Evolutionary conservation across 92 coral and sea anemone genomes (phyloP), one percentile per base, ranked within the genome.

Genomic region (Porites lobata): DNA sequence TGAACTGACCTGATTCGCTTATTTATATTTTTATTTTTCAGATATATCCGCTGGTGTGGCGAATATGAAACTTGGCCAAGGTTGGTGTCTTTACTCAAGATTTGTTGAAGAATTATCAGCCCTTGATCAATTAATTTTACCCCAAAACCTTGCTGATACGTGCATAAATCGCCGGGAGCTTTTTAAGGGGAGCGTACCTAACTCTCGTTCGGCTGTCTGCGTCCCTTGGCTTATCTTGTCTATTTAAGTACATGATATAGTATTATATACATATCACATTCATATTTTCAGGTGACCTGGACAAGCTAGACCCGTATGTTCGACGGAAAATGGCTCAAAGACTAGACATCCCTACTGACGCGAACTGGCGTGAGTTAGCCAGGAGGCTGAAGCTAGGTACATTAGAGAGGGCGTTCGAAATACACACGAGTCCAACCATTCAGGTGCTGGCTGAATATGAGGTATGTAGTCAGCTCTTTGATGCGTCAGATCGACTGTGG

Each of bases 321-420:
- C 67, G 92, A 82, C 50, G 81, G 13, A 92, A 80, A 68, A 80
- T 89, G 74, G 92, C 92, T 24, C 61, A 58, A 56, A 80, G 70
- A 24, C 57, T 92, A 54, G 90, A 92, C 11, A 56, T 14, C 15
- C 3, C 11, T 56, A 14, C 38, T 61, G 87, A 85, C n/a, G 91
- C 88, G 29, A 86, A 89, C 78, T 92, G 95, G 95, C 91, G 85
- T 64, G 88, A 52, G 69, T 56, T 92, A 74, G 93, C 93, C 50
- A 81, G 63, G 69, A 86, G 86, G 63, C 88, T 92, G 80, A 87
- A 87, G 18, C 90, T 92, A 61, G 88, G 95, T 2, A 79, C 77
- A 9, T 70, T 85, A 18, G 89, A 75, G 58, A 88, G 29, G 21
- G 93, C 95, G 29, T 85, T 92, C 86, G 92, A 84, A 52, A 88